Percentiles rank a stretch among this genome's conserved stretches.
These are phyloP conservation scores for Panurus biarmicus DNA, from an alignment of 2,113 vertebrate genomes.

Conservation along the genomic window DNA sequence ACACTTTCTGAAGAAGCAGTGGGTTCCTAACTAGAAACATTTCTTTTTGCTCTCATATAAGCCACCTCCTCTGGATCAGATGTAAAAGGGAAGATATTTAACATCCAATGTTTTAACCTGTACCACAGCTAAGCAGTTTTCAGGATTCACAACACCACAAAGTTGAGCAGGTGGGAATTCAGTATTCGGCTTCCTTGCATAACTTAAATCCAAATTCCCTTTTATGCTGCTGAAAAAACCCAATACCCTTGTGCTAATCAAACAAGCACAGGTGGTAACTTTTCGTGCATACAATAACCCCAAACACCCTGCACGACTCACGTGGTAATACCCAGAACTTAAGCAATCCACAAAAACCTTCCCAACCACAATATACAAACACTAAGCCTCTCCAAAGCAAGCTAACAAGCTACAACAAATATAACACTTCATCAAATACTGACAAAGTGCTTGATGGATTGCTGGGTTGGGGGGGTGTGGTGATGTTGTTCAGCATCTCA, in stretches of 20 bases:
- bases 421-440: background rate
- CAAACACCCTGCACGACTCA: fast-evolving
- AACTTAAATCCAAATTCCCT: background rate
- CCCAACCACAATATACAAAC: background rate
- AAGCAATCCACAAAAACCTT: background rate
- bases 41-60: background rate
- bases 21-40: background rate
- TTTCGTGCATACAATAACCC: background rate
- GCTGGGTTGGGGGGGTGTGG: background rate
- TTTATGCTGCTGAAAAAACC: background rate
- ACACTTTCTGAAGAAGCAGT: background rate
- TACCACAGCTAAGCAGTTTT: background rate
- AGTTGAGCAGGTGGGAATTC: background rate
- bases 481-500: background rate
- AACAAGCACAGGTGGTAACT: background rate
- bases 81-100: background rate
- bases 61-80: background rate
- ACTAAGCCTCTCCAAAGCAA: background rate
- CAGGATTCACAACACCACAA: background rate
- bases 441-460: background rate
- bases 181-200: background rate
- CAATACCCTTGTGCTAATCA: background rate
- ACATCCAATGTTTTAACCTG: background rate
- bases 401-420: background rate
- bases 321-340: background rate